Conservation (phyloP, 2,113 vertebrate genomes). For the Ursus arctos region DNA sequence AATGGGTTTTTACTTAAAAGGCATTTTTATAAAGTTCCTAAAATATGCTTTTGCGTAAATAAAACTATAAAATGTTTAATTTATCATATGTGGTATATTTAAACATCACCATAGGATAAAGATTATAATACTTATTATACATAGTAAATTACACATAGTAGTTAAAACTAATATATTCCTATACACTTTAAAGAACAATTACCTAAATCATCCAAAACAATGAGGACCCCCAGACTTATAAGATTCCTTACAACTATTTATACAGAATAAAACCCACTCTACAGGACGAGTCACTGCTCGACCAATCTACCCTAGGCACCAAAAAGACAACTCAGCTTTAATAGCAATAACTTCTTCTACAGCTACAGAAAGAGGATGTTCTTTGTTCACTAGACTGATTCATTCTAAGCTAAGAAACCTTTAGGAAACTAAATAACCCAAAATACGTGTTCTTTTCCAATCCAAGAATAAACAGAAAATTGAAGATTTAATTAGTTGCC, state of each 20-base stretch:
- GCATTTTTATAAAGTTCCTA: background rate
- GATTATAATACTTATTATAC: background rate
- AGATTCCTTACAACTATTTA: conserved; percentile 13
- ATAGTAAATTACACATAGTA: background rate
- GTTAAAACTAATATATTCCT: conserved; percentile 8
- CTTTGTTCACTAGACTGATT: conserved; percentile 11
- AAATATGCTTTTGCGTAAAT: background rate
- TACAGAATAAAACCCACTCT: background rate
- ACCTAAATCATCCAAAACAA: background rate
- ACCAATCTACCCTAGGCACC: background rate
- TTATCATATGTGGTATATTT: background rate
- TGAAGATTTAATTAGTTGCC: conserved; percentile 35
- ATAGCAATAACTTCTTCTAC: background rate
- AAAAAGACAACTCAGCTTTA: conserved; percentile 36
- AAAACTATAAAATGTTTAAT: background rate
- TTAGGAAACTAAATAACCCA: conserved; percentile 27
- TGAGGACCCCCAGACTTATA: background rate
- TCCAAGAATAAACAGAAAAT: conserved; percentile 55
- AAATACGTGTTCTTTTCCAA: conserved; percentile 30
- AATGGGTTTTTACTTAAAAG: conserved; percentile 56
- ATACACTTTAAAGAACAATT: conserved; percentile 24
- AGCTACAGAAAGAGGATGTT: background rate
- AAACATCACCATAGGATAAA: background rate
- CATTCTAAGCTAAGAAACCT: background rate
- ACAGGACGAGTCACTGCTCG: background rate